Evolutionary conservation across 2,113 vertebrate species (phyloP).

Genomic region (Antechinus stuartii): DNA sequence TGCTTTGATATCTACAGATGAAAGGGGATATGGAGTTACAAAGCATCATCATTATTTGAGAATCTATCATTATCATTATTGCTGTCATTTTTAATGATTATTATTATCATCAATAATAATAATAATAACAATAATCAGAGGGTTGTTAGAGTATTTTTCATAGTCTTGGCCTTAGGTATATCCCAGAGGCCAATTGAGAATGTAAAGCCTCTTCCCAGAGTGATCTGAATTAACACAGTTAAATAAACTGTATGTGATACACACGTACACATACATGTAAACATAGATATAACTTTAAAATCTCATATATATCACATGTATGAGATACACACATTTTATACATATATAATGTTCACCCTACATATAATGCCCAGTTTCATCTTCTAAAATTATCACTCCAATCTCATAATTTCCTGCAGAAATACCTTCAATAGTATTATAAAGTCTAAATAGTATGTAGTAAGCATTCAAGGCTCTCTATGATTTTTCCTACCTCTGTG

Average conservation of each 20-base stretch:
- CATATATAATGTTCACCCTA: not conserved
- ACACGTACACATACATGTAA: not conserved
- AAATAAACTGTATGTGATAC: not conserved
- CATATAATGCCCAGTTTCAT: not conserved
- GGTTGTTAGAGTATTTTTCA: not conserved
- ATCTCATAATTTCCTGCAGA: not conserved
- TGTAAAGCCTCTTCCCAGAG: not conserved
- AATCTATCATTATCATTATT: constrained; percentile 15
- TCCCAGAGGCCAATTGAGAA: not conserved
- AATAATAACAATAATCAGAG: constrained; percentile 21
- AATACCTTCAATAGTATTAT: not conserved
- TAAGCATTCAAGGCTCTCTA: not conserved
- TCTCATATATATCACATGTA: not conserved
- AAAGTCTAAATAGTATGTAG: not conserved
- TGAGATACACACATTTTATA: no score
- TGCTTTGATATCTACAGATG: constrained; percentile 19
- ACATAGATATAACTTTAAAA: not conserved
- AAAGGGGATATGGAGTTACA: not conserved
- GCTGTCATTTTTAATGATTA: not conserved
- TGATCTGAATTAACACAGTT: not conserved
- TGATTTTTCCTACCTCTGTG: not conserved
- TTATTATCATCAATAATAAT: constrained; percentile 2
- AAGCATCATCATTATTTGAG: constrained; percentile 18
- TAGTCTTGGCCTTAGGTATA: not conserved
- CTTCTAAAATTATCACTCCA: not conserved